Evolutionary conservation across 2,113 vertebrate species (phyloP).

Genomic region (Dromas ardeola): DNA sequence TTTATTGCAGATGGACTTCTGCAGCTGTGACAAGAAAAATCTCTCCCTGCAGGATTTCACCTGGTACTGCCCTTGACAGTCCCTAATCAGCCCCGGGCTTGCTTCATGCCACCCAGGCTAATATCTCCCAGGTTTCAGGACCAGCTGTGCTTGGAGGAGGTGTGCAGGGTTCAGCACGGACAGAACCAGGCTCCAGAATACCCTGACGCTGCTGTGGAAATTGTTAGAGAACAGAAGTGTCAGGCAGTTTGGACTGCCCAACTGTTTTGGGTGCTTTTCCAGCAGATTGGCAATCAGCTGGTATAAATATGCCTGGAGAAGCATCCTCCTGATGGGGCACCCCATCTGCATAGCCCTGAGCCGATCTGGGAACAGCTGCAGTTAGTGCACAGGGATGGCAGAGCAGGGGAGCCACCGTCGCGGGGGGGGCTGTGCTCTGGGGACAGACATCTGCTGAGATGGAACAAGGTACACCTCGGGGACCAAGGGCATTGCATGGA

Average conservation of each 20-base stretch:
- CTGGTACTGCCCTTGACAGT: not conserved
- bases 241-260: not conserved
- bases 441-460: not conserved
- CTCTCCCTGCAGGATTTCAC: not conserved
- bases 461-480: fast-evolving
- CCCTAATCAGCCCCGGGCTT: not conserved
- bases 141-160: not conserved
- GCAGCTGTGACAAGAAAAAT: not conserved
- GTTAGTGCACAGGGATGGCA: not conserved
- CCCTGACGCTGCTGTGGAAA: not conserved
- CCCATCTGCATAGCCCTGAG: not conserved
- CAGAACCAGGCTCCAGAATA: not conserved
- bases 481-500: fast-evolving
- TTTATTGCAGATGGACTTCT: not conserved
- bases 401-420: fast-evolving
- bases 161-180: not conserved
- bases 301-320: not conserved
- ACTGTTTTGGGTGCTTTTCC: not conserved
- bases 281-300: not conserved
- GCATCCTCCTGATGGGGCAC: not conserved
- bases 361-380: fast-evolving
- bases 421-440: not conserved
- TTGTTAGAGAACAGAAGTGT: not conserved
- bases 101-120: not conserved
- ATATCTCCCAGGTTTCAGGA: not conserved